Conservation (phyloP, 2,888 invertebrate species). For the Drosophila emarginata region DNA sequence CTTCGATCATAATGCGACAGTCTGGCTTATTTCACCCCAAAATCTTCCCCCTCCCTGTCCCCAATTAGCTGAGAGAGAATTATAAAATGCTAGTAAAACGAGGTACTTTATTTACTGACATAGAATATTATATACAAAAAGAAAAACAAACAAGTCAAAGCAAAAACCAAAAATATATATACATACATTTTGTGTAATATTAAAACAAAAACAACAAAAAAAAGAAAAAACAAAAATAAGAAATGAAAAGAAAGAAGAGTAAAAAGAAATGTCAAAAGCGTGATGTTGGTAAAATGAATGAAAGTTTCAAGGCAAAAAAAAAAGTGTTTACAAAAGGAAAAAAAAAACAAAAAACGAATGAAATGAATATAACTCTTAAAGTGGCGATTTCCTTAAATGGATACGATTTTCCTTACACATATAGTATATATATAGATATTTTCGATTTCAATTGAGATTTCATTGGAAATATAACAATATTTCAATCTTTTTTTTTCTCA, state of each 20-base stretch:
- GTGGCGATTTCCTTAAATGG: neutral
- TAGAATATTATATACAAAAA: slow-evolving; percentile 41
- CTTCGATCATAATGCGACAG: neutral
- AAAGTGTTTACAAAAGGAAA: neutral
- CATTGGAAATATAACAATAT: no score
- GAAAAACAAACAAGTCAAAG: slow-evolving; percentile 16
- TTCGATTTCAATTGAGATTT: no score
- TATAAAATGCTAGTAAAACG: slow-evolving; percentile 31
- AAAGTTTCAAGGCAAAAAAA: neutral
- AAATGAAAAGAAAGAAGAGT: neutral
- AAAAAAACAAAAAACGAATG: neutral
- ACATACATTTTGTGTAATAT: slow-evolving; percentile 15
- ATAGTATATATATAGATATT: neutral
- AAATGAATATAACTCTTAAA: neutral
- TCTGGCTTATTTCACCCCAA: neutral
- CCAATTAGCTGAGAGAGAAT: slow-evolving; percentile 12
- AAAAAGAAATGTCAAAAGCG: neutral
- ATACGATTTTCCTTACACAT: neutral
- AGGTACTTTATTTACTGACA: slow-evolving; percentile 47
- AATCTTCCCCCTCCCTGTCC: neutral
- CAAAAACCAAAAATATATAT: slow-evolving; percentile 1
- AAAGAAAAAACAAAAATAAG: neutral
- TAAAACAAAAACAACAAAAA: neutral
- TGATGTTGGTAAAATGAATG: neutral
- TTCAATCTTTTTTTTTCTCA: no score